Conservation (phyloP, 2,113 vertebrate genomes). For the Poeciliopsis prolifica region DNA sequence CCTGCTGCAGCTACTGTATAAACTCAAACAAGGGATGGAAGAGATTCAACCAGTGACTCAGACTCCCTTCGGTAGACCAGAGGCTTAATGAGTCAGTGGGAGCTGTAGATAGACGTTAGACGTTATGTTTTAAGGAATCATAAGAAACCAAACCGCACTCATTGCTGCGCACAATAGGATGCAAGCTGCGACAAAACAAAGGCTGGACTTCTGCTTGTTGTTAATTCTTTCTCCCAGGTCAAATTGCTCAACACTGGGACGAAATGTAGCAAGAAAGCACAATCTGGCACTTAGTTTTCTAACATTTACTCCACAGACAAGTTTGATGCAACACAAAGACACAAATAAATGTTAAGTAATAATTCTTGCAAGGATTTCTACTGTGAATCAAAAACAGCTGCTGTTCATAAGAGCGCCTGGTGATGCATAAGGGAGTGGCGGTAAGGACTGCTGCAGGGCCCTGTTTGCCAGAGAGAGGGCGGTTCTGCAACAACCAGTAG, state of each 20-base stretch:
- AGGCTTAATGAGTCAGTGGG: conserved; percentile 53
- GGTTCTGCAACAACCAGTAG: conserved; percentile 49
- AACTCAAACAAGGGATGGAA: conserved; percentile 63
- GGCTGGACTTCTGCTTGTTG: conserved; percentile 1
- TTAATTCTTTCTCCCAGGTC: neutral
- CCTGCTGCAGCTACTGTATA: conserved; percentile 24
- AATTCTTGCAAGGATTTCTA: neutral
- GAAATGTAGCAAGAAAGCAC: neutral
- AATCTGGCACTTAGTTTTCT: neutral
- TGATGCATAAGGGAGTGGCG: conserved; percentile 46
- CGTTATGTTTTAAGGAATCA: neutral
- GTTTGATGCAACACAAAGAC: neutral
- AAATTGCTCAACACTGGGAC: conserved; percentile 25
- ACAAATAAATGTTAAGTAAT: neutral
- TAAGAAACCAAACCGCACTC: conserved; percentile 8
- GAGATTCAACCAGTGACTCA: conserved; percentile 58
- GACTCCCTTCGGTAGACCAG: conserved; percentile 6
- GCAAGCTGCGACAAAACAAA: neutral
- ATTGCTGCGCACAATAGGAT: neutral
- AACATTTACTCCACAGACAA: neutral
- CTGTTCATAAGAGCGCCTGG: conserved; percentile 39
- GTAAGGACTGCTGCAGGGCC: conserved; percentile 33
- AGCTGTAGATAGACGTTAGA: conserved; percentile 23
- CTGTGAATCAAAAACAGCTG: conserved; percentile 12
- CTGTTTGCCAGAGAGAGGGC: conserved; percentile 58